Percentiles rank a stretch among this genome's conserved stretches.
Evolutionary conservation across 2,113 vertebrate species (phyloP).

Genomic region (Hyperopisus bebe): DNA sequence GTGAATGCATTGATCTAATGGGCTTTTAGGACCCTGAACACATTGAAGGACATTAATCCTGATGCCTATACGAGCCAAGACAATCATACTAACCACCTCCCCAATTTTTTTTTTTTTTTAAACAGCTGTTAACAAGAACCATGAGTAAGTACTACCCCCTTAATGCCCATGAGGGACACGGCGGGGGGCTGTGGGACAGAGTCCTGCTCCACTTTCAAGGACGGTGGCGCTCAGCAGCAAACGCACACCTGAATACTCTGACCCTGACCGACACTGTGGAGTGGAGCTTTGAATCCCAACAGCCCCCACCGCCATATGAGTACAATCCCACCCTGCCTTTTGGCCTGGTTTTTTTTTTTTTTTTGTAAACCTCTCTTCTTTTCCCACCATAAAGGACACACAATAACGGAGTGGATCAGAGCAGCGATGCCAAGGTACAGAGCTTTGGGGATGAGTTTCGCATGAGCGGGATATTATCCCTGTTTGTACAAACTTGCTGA

Average conservation of each 20-base stretch:
- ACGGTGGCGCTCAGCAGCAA: background rate
- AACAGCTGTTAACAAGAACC: slow-evolving; percentile 34
- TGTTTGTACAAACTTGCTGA: background rate
- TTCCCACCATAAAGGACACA: slow-evolving; percentile 11
- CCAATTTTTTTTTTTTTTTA: background rate
- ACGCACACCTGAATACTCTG: background rate
- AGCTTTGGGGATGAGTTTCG: background rate
- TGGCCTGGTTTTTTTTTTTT: too few species aligned
- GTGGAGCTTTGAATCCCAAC: background rate
- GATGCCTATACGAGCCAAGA: background rate
- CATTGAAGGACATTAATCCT: background rate
- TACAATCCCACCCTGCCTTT: background rate
- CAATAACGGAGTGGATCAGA: slow-evolving; percentile 61
- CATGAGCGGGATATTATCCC: background rate
- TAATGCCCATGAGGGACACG: background rate
- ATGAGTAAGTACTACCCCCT: slow-evolving; percentile 35
- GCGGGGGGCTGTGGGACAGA: background rate
- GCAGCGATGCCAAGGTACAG: slow-evolving; percentile 63
- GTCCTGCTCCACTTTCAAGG: background rate
- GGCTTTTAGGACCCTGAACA: background rate
- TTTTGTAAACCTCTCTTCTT: background rate
- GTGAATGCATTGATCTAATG: background rate
- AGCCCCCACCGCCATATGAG: background rate
- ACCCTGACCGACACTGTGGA: background rate
- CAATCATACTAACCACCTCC: background rate